A percentile compares a stretch with the other conserved stretches of the same genome.
These are phyloP conservation scores for Stenchaetothrips biformis DNA, from an alignment of 2,888 invertebrate genomes.

Conservation along the genomic window DNA sequence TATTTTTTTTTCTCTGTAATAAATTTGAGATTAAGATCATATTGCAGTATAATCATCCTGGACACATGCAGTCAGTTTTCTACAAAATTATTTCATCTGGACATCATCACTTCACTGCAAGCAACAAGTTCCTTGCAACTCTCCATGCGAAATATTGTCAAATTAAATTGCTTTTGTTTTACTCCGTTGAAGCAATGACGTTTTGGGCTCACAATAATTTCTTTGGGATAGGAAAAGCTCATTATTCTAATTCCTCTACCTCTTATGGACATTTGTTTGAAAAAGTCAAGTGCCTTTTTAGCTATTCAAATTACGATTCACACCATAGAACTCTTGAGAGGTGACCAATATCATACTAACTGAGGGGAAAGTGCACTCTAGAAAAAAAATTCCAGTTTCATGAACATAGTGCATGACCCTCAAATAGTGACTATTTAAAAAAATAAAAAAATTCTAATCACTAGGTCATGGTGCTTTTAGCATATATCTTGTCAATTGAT, in stretches of 20 bases:
- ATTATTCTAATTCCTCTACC: constrained; percentile 4
- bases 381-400: not conserved
- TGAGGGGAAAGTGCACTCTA: not conserved
- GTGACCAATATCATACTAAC: not conserved
- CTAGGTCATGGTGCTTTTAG: constrained; percentile 12
- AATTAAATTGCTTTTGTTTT: not conserved
- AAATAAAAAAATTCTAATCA: not conserved
- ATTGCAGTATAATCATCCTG: too few relatives aligned
- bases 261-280: constrained; percentile 3
- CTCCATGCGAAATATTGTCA: not conserved
- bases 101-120: not conserved
- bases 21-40: too few relatives aligned
- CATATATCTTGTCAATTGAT: not conserved
- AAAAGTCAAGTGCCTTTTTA: constrained; percentile 1
- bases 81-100: not conserved
- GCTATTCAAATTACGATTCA: not conserved
- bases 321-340: not conserved
- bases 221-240: not conserved
- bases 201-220: not conserved
- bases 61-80: not conserved
- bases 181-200: not conserved
- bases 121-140: not conserved
- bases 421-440: not conserved
- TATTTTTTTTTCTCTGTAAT: too few relatives aligned
- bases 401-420: not conserved